A percentile compares a stretch with the other conserved stretches of the same genome.
These are phyloP conservation scores for Synchiropus splendidus DNA, from an alignment of 2,113 vertebrate species.

Conservation along the genomic window DNA sequence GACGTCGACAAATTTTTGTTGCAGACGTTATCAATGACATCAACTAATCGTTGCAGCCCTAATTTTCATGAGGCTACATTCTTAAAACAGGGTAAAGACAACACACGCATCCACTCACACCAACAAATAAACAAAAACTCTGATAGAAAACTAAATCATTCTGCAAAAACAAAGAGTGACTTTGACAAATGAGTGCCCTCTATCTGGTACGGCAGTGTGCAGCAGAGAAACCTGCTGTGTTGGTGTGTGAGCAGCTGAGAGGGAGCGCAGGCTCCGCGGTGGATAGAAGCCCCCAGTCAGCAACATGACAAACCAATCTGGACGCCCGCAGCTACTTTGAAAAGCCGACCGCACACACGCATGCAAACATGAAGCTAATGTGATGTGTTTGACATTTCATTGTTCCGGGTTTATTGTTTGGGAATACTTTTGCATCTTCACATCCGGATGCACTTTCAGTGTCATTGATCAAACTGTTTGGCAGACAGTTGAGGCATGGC, in stretches of 20 bases:
- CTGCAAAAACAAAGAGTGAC: slow-evolving; percentile 23
- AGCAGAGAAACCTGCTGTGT: slow-evolving; percentile 27
- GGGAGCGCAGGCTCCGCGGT: slow-evolving; percentile 29
- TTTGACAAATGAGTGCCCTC: slow-evolving; percentile 48
- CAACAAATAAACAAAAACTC: slow-evolving; percentile 7
- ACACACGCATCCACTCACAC: too few species aligned
- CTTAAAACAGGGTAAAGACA: too few species aligned
- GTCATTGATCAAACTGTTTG: too few species aligned
- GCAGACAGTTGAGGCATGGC: too few species aligned
- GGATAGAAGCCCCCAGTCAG: slow-evolving; percentile 53
- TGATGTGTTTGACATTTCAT: slow-evolving; percentile 13
- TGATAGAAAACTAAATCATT: too few species aligned
- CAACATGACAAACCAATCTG: slow-evolving; percentile 55
- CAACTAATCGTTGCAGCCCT: too few species aligned
- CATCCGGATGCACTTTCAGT: too few species aligned
- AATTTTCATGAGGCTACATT: too few species aligned
- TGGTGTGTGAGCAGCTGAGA: slow-evolving; percentile 18
- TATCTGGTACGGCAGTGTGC: slow-evolving; percentile 33
- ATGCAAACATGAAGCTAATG: slow-evolving; percentile 5
- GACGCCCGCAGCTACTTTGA: slow-evolving; percentile 21
- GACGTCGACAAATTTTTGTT: too few species aligned
- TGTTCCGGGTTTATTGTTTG: slow-evolving; percentile 18
- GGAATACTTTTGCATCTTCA: too few species aligned
- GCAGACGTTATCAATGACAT: too few species aligned
- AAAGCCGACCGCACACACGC: slow-evolving; percentile 28